Conservation (phyloP, 2,797 vertebrate species). For the Acrossocheilus wenchowensis region DNA sequence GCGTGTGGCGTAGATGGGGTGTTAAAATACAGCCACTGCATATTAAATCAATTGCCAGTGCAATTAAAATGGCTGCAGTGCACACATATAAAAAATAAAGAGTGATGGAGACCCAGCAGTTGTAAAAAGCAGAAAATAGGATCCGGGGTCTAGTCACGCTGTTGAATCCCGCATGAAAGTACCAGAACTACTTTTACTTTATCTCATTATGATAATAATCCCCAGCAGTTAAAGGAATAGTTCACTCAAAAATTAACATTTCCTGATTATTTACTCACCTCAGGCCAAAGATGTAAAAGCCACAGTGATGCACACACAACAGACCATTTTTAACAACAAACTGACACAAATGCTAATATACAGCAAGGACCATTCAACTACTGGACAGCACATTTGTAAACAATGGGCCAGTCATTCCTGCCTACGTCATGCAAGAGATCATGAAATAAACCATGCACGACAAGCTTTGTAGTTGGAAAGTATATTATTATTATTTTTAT, state of each 20-base stretch:
- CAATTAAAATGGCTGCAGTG: conserved; percentile 17
- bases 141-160: neutral
- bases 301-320: neutral
- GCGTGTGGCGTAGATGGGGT: neutral
- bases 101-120: neutral
- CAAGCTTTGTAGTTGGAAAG: neutral
- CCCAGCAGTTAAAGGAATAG: neutral
- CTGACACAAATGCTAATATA: too few species aligned
- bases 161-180: conserved; percentile 23
- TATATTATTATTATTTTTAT: neutral
- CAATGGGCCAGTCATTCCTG: too few species aligned
- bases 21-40: conserved; percentile 29
- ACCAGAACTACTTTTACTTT: conserved; percentile 32
- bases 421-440: too few species aligned
- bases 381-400: too few species aligned
- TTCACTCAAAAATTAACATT: neutral
- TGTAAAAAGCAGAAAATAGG: neutral
- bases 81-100: neutral
- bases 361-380: too few species aligned
- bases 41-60: conserved; percentile 24
- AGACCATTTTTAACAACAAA: too few species aligned
- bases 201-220: neutral
- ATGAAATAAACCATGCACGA: too few species aligned
- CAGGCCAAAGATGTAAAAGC: neutral
- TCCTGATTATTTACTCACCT: neutral